Percentiles rank a stretch among this genome's conserved stretches.
Evolutionary conservation across 2,888 invertebrate species (phyloP).

Genomic region (Hipparchia semele): DNA sequence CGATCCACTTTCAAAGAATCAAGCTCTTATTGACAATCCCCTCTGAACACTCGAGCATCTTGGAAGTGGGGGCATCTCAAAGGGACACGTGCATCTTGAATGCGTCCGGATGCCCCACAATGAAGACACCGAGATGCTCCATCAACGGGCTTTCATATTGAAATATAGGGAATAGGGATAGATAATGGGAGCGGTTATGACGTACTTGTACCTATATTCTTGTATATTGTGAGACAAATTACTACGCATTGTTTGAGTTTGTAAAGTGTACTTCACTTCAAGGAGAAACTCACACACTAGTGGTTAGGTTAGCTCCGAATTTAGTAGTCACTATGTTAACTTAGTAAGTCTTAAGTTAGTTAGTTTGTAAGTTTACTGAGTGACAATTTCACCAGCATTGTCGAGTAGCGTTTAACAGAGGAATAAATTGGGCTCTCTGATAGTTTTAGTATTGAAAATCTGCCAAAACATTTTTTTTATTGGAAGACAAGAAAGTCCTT

Average conservation of each 20-base stretch:
- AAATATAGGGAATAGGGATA: slow-evolving; percentile 23
- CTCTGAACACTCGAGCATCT: slow-evolving; percentile 39
- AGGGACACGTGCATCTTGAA: slow-evolving; percentile 75
- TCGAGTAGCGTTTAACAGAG: too few species aligned
- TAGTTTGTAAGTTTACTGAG: too few species aligned
- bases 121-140: slow-evolving; percentile 47
- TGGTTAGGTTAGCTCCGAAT: too few species aligned
- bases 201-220: not conserved
- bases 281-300: too few species aligned
- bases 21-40: slow-evolving; percentile 35
- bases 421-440: too few species aligned
- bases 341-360: too few species aligned
- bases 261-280: not conserved
- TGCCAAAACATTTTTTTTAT: too few species aligned
- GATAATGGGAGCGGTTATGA: slow-evolving; percentile 12
- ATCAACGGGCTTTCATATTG: slow-evolving; percentile 36
- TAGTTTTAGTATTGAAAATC: too few species aligned
- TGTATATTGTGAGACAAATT: slow-evolving; percentile 3
- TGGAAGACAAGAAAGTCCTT: too few species aligned
- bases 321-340: too few species aligned
- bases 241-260: not conserved
- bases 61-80: slow-evolving; percentile 56
- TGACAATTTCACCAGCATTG: too few species aligned
- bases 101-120: slow-evolving; percentile 74
- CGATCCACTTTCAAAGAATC: slow-evolving; percentile 26